Evolutionary conservation across 2,888 invertebrate genomes (phyloP), one percentile per base, ranked within the genome.

Genomic region (Andrena bicolor): DNA sequence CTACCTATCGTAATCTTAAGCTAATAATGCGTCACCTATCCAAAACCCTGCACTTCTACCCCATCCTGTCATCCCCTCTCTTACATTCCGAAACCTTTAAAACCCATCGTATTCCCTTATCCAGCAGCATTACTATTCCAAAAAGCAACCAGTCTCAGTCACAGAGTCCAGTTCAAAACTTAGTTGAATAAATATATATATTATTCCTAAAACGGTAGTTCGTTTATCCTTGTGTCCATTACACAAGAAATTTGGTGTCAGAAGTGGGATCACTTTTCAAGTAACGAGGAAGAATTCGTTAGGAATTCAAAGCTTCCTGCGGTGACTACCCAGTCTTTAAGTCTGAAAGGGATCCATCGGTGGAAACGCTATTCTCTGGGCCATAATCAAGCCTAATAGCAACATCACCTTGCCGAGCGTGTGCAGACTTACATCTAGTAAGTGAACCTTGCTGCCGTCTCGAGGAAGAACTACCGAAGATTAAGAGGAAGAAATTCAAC

Each of bases 241-340:
- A 23, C 23, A 23, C 23, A 23, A 23, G 23, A 51, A 51, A 51
- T 1, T 51, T 51, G 51, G 51, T 51, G 51, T 20, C 20, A 51
- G 51, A 51, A 51, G 20, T 51, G 20, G 32, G 60, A 60, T 60
- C 0, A 28, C n/a, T 60, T 60, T 28, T 7, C 28, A 60, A 28
- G 16, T 16, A 60, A 13, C 16, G 60, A 32, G 60, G 60, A 60
- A 32, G 60, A 60, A 60, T 60, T 60, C 60, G 23, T 60, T 3
- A 60, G n/a, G 60, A 60, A 60, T 60, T 58, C 32, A 4, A n/a
- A 28, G 30, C 60, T 60, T 60, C 60, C 60, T 30, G 16, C 30
- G 60, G 60, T 60, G 32, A 60, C 30, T 60, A 28, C 32, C 32
- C 10, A 60, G 60, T 60, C 30, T 60, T 60, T 30, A 32, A 60